Base-by-base conservation (phyloP, 1,140 invertebrate genomes). In the Brachionus asplanchnoidis region DNA sequence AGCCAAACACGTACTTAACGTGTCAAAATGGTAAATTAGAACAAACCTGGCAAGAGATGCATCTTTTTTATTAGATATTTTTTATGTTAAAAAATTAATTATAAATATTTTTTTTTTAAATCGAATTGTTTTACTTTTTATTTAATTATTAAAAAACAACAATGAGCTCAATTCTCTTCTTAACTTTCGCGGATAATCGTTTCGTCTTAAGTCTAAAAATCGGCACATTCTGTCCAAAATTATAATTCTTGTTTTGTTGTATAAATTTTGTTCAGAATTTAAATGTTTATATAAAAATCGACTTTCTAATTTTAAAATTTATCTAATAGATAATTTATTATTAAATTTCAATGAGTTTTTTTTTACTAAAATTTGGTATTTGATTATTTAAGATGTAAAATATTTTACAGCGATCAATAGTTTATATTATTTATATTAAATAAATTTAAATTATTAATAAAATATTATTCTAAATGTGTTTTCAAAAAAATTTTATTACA, bases 61-160 rank as follows among this genome's bases (percentile, higher is more conserved):
- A 60, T 60, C 53, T n/a, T 56, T 60, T 60, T 60, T 60, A n/a
- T 36, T 36, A 9, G 3, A 60, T 60, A 20, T 60, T 60, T 60
- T 60, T 60, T 60, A 20, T 60, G 9, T 60, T 20, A 17, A 20
- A 60, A 7, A 23, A 60, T 60, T 60, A 26, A 60, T 60, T 20
- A 60, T 60, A 8, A 60, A 60, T 60, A 8, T 60, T 60, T 60
- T 56, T 60, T 56, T 56, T 60, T 20, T 60, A 28, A 70, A 70
- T 70, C 66, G 66, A 12, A 32, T 70, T 70, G 66, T 70, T 70
- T 70, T 70, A 70, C 32, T 66, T 66, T 66, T 66, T 66, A 26
- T 66, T 32, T 70, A 36, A 70, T 36, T 70, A 32, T 12, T 26
- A 70, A 70, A 46, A 46, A 46, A 46, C 9, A 46, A 4, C 12